Conservation (phyloP, 2,888 invertebrate species). For the Cotesia congregata region DNA sequence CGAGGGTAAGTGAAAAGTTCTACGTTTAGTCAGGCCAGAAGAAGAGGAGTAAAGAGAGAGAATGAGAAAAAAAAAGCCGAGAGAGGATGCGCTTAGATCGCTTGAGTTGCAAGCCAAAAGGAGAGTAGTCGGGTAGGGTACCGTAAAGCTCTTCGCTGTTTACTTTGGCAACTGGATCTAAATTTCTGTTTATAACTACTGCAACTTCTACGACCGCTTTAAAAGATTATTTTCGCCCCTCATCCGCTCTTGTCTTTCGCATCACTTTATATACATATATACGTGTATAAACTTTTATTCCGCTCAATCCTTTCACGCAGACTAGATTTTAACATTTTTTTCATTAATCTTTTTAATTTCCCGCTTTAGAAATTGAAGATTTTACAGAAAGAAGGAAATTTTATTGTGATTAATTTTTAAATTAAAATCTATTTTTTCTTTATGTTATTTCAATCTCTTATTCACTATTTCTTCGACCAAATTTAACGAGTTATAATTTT, state of each 20-base stretch:
- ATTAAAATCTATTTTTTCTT: background rate
- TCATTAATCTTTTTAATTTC: background rate
- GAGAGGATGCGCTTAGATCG: slow-evolving; percentile 27
- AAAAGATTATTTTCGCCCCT: slow-evolving; percentile 59
- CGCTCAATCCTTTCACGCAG: background rate
- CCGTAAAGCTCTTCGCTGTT: slow-evolving; percentile 47
- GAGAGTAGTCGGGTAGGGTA: slow-evolving; percentile 8
- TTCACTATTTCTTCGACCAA: background rate
- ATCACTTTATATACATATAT: slow-evolving; percentile 17
- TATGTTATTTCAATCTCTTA: background rate
- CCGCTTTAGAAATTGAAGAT: background rate
- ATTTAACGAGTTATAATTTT: background rate
- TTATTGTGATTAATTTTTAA: background rate
- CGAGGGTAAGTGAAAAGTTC: slow-evolving; percentile 66
- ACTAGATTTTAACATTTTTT: background rate
- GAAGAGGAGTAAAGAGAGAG: slow-evolving; percentile 29
- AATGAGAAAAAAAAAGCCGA: slow-evolving; percentile 8
- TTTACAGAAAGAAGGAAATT: background rate
- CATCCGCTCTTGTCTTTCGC: background rate
- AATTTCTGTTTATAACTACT: slow-evolving; percentile 66
- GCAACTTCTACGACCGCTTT: slow-evolving; percentile 60
- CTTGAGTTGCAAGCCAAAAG: slow-evolving; percentile 18
- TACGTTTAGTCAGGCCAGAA: slow-evolving; percentile 42
- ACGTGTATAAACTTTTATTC: background rate
- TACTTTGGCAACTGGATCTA: slow-evolving; percentile 66